Base-by-base conservation (phyloP, 2,888 invertebrate species). In the Tyria jacobaeae region DNA sequence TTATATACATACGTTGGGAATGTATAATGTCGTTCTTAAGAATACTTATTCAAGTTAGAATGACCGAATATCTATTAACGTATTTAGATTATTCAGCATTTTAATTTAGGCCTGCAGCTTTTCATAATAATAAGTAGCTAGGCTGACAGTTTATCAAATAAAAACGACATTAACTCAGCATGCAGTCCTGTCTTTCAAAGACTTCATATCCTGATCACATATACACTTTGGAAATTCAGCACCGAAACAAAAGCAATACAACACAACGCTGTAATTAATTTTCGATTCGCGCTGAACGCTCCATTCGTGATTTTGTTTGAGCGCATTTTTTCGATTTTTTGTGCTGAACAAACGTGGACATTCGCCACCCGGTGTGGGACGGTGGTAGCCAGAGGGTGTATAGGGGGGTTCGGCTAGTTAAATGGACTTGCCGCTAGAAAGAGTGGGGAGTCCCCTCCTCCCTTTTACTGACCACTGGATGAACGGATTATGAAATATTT, bases 401-500 rank as follows among this genome's bases (percentile, higher is more conserved):
- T 72, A 25, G 66, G 73, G 73, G 66, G 71, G 47, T 56, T 37
- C 27, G 61, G 74, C 74, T 78, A 82, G 88, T 84, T 81, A 86
- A 90, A 88, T 87, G 85, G 82, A 89, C 84, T 85, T 82, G 73
- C 75, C 73, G 77, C 76, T 80, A 76, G 76, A 79, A 80, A 82
- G 85, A 82, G 86, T 78, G 79, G 72, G 76, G 77, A 69, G 73
- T 68, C 74, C 79, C 78, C 73, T 39, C 44, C 69, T 68, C 73
- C 76, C 66, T 70, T 78, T 71, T 64, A 75, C 75, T 75, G 90
- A 90, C 91, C 90, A 88, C 83, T 87, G 85, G 87, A 87, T 87
- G 86, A 89, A 85, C 84, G 89, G 88, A 89, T 89, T 88, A 89
- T 86, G 86, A 87, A 90, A 90, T 89, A 89, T 89, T 89, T 88